A percentile compares a stretch with the other conserved stretches of the same genome.
phyloP scores from a whole-genome alignment of 2,797 vertebrate species.

The Rhabdomys pumilio region DNA sequence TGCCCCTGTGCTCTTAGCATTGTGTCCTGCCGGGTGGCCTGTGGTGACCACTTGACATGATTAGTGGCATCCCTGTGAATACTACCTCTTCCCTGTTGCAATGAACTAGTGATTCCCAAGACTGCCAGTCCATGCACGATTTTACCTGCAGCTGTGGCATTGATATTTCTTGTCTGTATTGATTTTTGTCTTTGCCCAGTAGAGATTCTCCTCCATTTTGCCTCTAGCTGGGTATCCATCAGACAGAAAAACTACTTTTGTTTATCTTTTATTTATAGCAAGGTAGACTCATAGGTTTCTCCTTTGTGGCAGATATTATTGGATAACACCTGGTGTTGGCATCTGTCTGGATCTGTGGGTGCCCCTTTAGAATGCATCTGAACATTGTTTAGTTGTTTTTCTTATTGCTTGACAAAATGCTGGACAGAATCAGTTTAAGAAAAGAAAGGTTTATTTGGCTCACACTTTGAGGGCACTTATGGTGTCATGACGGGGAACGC shows the following conservation, averaged over 20 bases:
- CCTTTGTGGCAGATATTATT: background rate
- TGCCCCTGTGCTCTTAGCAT: fast-evolving
- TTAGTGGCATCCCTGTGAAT: fast-evolving
- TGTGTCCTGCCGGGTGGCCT: fast-evolving
- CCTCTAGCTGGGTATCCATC: background rate
- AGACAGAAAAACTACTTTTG: background rate
- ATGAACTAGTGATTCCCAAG: background rate
- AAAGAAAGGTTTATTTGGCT: background rate
- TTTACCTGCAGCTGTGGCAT: background rate
- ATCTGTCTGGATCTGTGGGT: fast-evolving
- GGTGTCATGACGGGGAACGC: background rate
- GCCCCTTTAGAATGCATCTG: background rate
- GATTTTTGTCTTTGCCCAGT: background rate
- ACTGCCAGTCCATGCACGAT: fast-evolving
- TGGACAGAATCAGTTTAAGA: background rate
- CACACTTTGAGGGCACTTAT: background rate
- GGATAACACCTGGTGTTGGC: background rate
- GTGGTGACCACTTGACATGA: fast-evolving
- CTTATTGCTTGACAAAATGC: background rate
- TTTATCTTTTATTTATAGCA: background rate
- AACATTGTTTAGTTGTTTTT: background rate
- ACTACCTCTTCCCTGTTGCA: background rate
- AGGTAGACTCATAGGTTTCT: fast-evolving
- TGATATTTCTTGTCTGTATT: background rate
- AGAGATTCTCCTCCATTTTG: background rate